Evolutionary conservation across 2,113 vertebrate genomes (phyloP).

Genomic region (Furnarius figulus): DNA sequence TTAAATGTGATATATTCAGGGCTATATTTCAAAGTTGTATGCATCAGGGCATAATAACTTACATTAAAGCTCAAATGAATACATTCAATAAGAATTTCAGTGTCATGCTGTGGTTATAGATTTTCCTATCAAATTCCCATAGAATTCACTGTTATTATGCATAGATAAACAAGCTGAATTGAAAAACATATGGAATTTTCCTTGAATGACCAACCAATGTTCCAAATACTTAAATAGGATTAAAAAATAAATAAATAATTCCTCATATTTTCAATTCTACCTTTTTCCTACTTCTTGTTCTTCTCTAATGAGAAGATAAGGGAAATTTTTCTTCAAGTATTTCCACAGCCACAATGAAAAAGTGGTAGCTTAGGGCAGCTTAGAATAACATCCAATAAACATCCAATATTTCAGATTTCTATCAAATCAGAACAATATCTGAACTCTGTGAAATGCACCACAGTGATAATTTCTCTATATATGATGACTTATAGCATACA

Average conservation of each 20-base stretch:
- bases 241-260: not conserved
- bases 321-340: not conserved
- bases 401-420: not conserved
- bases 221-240: not conserved
- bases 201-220: not conserved
- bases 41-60: not conserved
- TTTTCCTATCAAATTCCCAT: not conserved
- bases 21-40: not conserved
- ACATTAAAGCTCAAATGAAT: not conserved
- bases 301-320: not conserved
- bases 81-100: not conserved
- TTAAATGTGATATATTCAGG: not conserved
- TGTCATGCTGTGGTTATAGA: not conserved
- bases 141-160: not conserved
- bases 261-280: not conserved
- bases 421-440: not conserved
- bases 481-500: fast-evolving
- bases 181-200: not conserved
- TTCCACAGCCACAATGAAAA: not conserved
- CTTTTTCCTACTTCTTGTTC: not conserved
- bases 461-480: not conserved
- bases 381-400: not conserved
- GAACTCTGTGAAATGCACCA: not conserved
- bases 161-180: not conserved
- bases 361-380: not conserved